Conservation (phyloP, 2,888 invertebrate species). For the Chaitophorus viminalis region DNA sequence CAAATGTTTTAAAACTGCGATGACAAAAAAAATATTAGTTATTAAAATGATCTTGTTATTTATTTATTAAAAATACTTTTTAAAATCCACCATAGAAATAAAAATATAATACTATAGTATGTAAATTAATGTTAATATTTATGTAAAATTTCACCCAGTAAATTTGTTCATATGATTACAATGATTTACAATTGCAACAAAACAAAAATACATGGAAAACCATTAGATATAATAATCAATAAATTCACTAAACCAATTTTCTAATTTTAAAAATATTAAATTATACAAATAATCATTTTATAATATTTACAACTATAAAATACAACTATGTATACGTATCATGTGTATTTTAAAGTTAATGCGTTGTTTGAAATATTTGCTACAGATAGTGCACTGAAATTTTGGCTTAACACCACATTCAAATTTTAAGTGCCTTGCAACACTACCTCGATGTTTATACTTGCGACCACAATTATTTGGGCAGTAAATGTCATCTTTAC, state of each 20-base stretch:
- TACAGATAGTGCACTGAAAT: conserved; percentile 60
- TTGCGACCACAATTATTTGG: conserved; percentile 64
- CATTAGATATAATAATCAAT: not conserved
- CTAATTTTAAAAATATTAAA: not conserved
- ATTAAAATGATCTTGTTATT: not conserved
- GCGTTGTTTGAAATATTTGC: conserved; percentile 61
- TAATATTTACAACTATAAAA: conserved; percentile 14
- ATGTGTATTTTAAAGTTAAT: conserved; percentile 60
- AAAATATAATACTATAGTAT: not conserved
- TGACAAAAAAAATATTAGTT: not conserved
- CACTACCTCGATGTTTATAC: conserved; percentile 63
- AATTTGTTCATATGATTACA: not conserved
- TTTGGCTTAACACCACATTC: conserved; percentile 68
- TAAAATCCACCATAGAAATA: not conserved
- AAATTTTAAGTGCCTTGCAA: conserved; percentile 67
- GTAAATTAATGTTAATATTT: not conserved
- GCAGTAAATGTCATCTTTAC: conserved; percentile 50
- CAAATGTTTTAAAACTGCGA: not conserved
- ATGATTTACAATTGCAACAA: not conserved
- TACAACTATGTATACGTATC: conserved; percentile 59
- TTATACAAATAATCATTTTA: not conserved
- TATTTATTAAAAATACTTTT: not conserved
- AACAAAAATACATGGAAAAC: not conserved
- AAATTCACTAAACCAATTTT: conserved; percentile 4
- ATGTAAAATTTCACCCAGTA: not conserved